phyloP scores from a whole-genome alignment of 2,888 invertebrate species.

The Hirtodrosophila duncani region DNA sequence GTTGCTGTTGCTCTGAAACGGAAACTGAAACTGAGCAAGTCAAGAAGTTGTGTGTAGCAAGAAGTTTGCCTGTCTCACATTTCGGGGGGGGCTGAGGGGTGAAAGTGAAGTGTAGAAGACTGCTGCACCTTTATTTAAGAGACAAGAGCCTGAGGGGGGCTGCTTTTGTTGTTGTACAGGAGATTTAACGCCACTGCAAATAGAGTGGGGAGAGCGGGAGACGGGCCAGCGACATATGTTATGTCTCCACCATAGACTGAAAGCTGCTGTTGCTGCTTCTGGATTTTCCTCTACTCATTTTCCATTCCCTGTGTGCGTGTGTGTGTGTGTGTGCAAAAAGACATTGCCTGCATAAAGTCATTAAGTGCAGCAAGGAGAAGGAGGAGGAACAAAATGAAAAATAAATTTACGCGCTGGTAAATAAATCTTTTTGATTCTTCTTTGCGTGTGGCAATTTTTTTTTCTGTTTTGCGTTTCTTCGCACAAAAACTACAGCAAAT shows the following conservation, averaged over 20 bases:
- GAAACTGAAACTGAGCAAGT: slow-evolving; percentile 44
- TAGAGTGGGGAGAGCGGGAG: background rate
- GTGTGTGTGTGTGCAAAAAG: background rate
- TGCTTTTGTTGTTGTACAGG: slow-evolving; percentile 23
- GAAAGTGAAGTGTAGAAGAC: slow-evolving; percentile 50
- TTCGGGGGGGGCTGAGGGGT: too few species aligned
- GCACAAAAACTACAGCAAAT: slow-evolving; percentile 36
- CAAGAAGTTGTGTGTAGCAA: slow-evolving; percentile 26
- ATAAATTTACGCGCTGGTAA: slow-evolving; percentile 70
- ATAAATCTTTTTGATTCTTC: slow-evolving; percentile 66
- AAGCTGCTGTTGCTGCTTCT: slow-evolving; percentile 1
- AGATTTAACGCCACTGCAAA: slow-evolving; percentile 25
- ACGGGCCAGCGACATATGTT: slow-evolving; percentile 30
- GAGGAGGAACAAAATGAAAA: too few species aligned
- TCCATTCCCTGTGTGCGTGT: too few species aligned
- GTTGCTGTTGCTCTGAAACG: background rate
- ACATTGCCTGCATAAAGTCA: slow-evolving; percentile 62
- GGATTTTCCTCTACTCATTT: too few species aligned
- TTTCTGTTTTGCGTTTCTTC: background rate
- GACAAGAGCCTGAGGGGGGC: slow-evolving; percentile 30
- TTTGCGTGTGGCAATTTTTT: slow-evolving; percentile 6
- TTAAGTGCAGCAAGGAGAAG: slow-evolving; percentile 55
- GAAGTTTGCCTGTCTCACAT: too few species aligned
- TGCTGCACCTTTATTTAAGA: slow-evolving; percentile 55
- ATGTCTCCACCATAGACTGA: slow-evolving; percentile 18